Evolutionary conservation across 1,140 invertebrate species (phyloP), one percentile per base, ranked within the genome.

Genomic region (Drosophila jambulina): DNA sequence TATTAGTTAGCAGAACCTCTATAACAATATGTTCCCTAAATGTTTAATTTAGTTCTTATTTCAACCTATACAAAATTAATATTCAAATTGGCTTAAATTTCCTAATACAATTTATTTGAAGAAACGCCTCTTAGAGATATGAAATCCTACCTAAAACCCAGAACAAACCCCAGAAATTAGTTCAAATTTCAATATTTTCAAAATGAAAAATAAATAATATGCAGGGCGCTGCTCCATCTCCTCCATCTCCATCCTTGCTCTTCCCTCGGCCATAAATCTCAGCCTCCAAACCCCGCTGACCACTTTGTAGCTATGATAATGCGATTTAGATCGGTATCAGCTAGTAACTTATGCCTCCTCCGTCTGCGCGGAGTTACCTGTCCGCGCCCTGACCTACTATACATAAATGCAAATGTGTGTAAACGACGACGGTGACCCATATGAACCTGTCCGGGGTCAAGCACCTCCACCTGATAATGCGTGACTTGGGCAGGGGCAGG

Each of bases 381-480:
- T 81, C 64, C 48, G 63, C 59, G 75, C 80, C 81, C 68, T 88
- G 84, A 88, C 85, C 84, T 78, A 88, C 85, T 78, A 88, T 78
- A 67, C 53, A 82, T 86, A 71, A 72, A 84, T 81, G 67, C 62
- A 81, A 88, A 88, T 79, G 76, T 78, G 74, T 51, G 17, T 36
- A 57, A 56, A 8, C 59, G 17, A 8, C 27, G 27, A 19, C n/a
- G 53, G 15, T 42, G 63, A 60, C 54, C 58, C 45, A 51, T 29
- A 46, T 51, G 34, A 70, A 70, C 61, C 48, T 65, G 53, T 13
- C 7, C 27, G 32, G 42, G 84, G 84, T 87, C 85, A 87, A 87
- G 65, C 84, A 87, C 84, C 84, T 83, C 72, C 71, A 79, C 86
- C 85, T 88, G 84, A 88, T 88, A 84, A 84, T 90, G 84, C 80